Conservation (phyloP, 2,888 invertebrate genomes). For the Sturmia bella region DNA sequence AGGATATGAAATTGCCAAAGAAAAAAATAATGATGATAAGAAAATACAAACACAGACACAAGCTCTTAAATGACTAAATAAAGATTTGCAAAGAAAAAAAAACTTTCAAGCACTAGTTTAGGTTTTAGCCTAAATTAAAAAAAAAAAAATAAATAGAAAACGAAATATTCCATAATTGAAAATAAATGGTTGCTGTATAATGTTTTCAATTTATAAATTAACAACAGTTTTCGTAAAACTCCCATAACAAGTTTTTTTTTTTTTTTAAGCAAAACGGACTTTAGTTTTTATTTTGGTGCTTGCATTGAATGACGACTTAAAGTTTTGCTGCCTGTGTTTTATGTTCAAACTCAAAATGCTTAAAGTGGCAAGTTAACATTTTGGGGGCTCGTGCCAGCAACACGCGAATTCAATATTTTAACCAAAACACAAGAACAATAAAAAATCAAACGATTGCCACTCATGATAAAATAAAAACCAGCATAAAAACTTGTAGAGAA, state of each 20-base stretch:
- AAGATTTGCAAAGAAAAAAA: not conserved
- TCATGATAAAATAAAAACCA: conserved; percentile 33
- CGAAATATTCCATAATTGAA: no score
- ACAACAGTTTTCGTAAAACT: no score
- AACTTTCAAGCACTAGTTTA: not conserved
- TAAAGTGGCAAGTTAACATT: conserved; percentile 45
- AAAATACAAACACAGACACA: conserved; percentile 14
- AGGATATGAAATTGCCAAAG: conserved; percentile 59
- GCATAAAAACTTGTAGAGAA: conserved; percentile 42
- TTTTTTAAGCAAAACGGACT: no score
- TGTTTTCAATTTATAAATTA: no score
- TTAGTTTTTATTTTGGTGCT: no score
- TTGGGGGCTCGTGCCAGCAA: conserved; percentile 11
- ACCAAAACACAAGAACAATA: conserved; percentile 9
- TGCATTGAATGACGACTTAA: no score
- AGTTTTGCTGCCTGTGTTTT: no score
- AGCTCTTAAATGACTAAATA: conserved; percentile 29
- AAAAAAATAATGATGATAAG: conserved; percentile 26
- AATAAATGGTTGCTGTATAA: no score
- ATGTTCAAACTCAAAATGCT: not conserved
- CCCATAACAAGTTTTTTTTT: no score
- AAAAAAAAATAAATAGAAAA: no score
- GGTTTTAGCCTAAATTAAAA: no score
- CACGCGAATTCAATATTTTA: conserved; percentile 58
- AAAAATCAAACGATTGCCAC: conserved; percentile 19